Conservation (phyloP, 2,888 invertebrate genomes). For the Hermodice carunculata region DNA sequence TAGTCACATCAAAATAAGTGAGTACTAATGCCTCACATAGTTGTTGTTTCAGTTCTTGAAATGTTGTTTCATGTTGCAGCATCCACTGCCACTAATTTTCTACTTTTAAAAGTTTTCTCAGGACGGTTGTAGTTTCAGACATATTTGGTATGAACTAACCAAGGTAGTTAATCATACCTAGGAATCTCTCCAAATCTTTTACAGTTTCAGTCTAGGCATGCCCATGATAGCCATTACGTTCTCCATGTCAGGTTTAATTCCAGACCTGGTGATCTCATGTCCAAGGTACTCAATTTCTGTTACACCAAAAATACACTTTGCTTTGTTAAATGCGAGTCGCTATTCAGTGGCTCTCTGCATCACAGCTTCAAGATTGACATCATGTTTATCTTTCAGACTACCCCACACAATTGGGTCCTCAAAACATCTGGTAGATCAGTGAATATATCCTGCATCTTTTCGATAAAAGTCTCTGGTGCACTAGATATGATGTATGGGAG, state of each 20-base stretch:
- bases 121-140: neutral
- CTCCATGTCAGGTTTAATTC: neutral
- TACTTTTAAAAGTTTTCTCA: neutral
- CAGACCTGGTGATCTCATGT: neutral
- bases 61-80: neutral
- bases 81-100: neutral
- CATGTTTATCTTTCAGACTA: neutral
- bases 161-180: neutral
- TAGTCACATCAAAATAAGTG: constrained; percentile 51
- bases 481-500: too few species aligned
- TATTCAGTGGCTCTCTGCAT: neutral
- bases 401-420: neutral
- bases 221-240: neutral
- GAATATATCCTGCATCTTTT: too few species aligned
- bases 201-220: neutral
- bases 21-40: constrained; percentile 40
- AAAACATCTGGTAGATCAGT: neutral
- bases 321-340: neutral
- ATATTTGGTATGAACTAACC: neutral
- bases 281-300: neutral
- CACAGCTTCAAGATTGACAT: neutral
- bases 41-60: constrained; percentile 26
- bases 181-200: neutral
- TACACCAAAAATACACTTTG: neutral
- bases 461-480: too few species aligned